Evolutionary conservation across 2,888 invertebrate genomes (phyloP), one percentile per base, ranked within the genome.

Genomic region (Hirtodrosophila alboralis): DNA sequence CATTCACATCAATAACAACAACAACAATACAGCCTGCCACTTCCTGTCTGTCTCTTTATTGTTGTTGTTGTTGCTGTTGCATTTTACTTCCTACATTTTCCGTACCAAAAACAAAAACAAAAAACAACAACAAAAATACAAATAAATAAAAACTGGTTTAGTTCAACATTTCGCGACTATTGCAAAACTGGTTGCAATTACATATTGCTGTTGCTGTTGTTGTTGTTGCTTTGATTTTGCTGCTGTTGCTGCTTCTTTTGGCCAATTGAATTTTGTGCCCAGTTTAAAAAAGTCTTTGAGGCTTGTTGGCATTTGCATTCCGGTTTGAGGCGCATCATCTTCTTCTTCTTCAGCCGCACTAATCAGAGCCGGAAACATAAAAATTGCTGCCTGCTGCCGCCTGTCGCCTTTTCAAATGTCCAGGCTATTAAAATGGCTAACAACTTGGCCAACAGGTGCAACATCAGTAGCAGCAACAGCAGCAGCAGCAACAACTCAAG

Each of bases 351-450:
- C 23, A 23, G 4, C 18, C 23, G 66, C 80, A 64, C 80, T 79
- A 84, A 86, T 86, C 79, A 84, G 73, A 86, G 77, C 84, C 79
- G 79, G 79, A 79, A 79, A 79, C 86, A 79, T 86, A 84, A 84
- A 76, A 84, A 73, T 57, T 80, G 66, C 62, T 54, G 56, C 54
- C 63, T 67, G 41, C 33, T 16, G 30, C 27, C 28, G 41, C 38
- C 33, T 33, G 36, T 31, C 31, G 27, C 33, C 27, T 43, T 65
- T 38, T 73, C 74, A 73, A 70, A 68, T 67, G 74, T 44, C 63
- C 63, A 63, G 69, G 69, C 75, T 49, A 74, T 70, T 56, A 62
- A 62, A 48, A 49, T 49, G 37, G 56, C 62, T 47, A 70, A 70
- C 75, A 37, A 70, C 69, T 52, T 74, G 69, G 52, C 56, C 62